Base-by-base conservation (phyloP, 2,797 vertebrate genomes). In the Diceros bicornis region DNA sequence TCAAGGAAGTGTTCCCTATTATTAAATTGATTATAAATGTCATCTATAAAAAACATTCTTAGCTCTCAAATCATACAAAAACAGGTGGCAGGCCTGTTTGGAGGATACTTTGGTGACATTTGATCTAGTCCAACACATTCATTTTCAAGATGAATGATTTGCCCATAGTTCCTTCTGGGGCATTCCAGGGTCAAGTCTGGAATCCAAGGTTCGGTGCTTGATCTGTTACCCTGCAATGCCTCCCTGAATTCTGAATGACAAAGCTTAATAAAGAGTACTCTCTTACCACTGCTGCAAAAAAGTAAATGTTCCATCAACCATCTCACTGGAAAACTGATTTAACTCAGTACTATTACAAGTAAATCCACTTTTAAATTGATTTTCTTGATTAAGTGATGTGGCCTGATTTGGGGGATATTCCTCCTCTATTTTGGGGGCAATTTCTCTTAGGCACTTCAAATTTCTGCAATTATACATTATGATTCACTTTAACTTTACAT, bases 21-120 rank as follows among this genome's bases (percentile, higher is more conserved):
- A 95, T 37, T 41, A 66, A 96, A 91, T 84, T 50, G 62, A 88
- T 75, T 71, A 44, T 25, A 97, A 96, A 94, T 75, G 52, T n/a
- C 72, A 86, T 91, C 52, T 74, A 44, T 83, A 66, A 86, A 85
- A 91, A 86, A 62, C 47, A 75, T 50, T 69, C 34, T 79, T 74
- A 84, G 66, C 75, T 92, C 57, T 91, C 69, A 68, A 78, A 41
- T 71, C 52, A 59, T 75, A 95, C 23, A 88, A 69, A 95, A 71
- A 47, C 93, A 93, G 50, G 57, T 86, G 59, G 44, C 20, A 57
- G 16, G 23, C 47, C 64, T 20, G 50, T 52, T 52, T 16, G 12
- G 47, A 50, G 47, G 47, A 64, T 16, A 29, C 17, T 91, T 55
- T 55, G 6, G 34, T 21, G 64, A 89, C 47, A 62, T 32, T 37